Conservation (phyloP, 2,797 vertebrate genomes). For the Sebastiscus tertius region DNA sequence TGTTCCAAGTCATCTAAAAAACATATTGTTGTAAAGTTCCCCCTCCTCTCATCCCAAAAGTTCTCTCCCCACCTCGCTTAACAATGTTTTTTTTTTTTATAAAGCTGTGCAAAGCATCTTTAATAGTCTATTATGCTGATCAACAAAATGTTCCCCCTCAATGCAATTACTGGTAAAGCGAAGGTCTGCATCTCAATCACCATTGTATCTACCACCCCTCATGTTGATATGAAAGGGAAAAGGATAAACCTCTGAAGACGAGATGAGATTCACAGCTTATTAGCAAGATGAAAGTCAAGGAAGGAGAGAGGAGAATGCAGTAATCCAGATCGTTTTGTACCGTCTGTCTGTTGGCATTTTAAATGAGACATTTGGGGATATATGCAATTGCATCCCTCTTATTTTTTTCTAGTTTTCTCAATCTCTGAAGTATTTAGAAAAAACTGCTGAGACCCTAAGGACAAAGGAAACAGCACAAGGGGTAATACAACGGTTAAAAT, state of each 20-base stretch:
- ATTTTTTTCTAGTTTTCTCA: constrained; percentile 41
- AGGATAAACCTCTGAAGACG: constrained; percentile 56
- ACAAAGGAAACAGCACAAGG: constrained; percentile 20
- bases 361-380: constrained; percentile 77
- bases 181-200: constrained; percentile 62
- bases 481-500: constrained; percentile 37
- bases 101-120: constrained; percentile 35
- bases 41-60: not conserved
- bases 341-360: constrained; percentile 65
- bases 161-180: constrained; percentile 56
- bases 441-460: constrained; percentile 55
- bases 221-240: constrained; percentile 56
- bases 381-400: constrained; percentile 33
- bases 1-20: not conserved
- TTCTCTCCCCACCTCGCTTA: constrained; percentile 1
- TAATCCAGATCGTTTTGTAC: constrained; percentile 74
- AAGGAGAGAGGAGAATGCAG: constrained; percentile 58
- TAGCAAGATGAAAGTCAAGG: constrained; percentile 72
- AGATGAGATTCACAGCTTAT: constrained; percentile 67
- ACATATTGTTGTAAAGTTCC: not conserved
- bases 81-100: constrained; percentile 15
- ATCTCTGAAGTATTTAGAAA: constrained; percentile 62
- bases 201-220: constrained; percentile 14
- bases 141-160: constrained; percentile 50
- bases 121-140: constrained; percentile 59